These are phyloP conservation scores for Tadarida brasiliensis DNA, from an alignment of 2,797 vertebrate species.

Conservation along the genomic window DNA sequence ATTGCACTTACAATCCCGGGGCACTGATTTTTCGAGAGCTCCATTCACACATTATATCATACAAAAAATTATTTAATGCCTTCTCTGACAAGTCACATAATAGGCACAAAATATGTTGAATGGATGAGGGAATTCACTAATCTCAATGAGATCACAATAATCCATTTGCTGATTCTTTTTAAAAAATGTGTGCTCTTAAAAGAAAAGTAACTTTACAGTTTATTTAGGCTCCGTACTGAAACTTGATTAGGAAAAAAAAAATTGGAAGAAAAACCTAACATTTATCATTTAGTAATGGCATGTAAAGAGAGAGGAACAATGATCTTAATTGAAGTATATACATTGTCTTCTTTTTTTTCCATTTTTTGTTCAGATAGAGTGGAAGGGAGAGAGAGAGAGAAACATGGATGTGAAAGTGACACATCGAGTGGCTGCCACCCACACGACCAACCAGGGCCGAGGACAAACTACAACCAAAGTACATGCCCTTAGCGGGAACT, in stretches of 20 bases:
- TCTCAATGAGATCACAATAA: not conserved
- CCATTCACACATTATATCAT: not conserved
- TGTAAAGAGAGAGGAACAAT: not conserved
- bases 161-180: not conserved
- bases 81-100: not conserved
- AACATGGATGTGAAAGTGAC: too few relatives aligned
- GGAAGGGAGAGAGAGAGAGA: too few relatives aligned
- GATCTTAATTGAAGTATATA: not conserved
- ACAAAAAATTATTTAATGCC: not conserved
- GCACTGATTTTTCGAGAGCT: constrained; percentile 2
- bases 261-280: not conserved
- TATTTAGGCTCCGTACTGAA: constrained; percentile 36
- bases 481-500: too few relatives aligned
- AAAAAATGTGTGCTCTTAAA: constrained; percentile 5
- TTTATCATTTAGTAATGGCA: constrained; percentile 11
- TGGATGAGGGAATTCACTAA: not conserved
- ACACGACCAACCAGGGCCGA: too few relatives aligned
- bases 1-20: not conserved
- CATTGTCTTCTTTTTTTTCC: not conserved
- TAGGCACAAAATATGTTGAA: not conserved
- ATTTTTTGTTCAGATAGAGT: too few relatives aligned
- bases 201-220: constrained; percentile 48
- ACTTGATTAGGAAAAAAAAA: not conserved
- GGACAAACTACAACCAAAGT: too few relatives aligned
- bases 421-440: too few relatives aligned